Conservation (phyloP, 2,797 vertebrate genomes). For the Rhincodon typus region DNA sequence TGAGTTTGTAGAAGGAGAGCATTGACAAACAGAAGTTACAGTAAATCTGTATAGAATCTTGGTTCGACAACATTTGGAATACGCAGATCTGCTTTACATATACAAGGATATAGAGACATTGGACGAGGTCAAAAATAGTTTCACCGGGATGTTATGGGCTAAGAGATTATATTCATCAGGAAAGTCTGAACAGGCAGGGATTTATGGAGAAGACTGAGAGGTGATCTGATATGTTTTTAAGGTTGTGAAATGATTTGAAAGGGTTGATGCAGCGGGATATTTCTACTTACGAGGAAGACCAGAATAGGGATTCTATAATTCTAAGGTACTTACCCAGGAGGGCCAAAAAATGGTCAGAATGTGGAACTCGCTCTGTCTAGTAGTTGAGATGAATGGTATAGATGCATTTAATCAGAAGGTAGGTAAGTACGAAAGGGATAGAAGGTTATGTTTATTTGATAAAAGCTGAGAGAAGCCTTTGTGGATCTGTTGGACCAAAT, state of each 20-base stretch:
- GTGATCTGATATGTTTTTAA: not conserved
- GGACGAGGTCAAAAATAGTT: not conserved
- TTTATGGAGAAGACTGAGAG: not conserved
- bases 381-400: not conserved
- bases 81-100: not conserved
- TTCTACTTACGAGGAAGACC: not conserved
- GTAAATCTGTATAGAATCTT: not conserved
- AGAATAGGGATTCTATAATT: no score
- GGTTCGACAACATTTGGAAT: not conserved
- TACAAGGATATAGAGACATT: not conserved
- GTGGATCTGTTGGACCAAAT: not conserved
- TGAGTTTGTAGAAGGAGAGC: not conserved
- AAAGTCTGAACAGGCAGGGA: not conserved
- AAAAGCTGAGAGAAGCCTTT: not conserved
- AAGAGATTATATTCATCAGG: not conserved
- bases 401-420: not conserved
- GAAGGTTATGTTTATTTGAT: not conserved
- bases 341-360: not conserved
- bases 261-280: not conserved
- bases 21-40: not conserved
- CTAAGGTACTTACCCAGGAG: no score
- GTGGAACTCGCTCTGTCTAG: not conserved
- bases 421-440: not conserved
- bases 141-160: not conserved
- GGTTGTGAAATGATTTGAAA: not conserved